Base-by-base conservation (phyloP, 2,888 invertebrate species). In the Latheticus oryzae region DNA sequence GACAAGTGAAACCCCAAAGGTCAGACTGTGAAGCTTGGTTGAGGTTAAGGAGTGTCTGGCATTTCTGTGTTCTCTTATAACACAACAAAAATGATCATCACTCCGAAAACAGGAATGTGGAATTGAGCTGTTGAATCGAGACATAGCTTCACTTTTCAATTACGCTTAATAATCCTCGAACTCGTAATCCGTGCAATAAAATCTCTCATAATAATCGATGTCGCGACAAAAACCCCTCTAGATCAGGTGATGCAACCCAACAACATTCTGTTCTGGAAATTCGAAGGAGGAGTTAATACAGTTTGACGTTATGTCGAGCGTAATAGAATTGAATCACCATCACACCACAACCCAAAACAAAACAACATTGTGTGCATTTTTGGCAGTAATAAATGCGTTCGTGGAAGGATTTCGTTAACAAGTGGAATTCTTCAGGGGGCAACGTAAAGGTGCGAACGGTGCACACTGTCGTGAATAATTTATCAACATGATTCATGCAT, bases 401-500 rank as follows among this genome's bases (percentile, higher is more conserved):
- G 51, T 30, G 50, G 37, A 50, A 47, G 33, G 47, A 19, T 50
- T 51, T 33, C 38, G 51, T 40, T 40, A 51, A 51, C 51, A 51
- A 51, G 38, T 51, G 51, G 51, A 38, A 40, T 52, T 42, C 52
- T 42, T 40, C 32, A 24, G 23, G 40, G n/a, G 40, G 52, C 50
- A 30, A 21, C 23, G 47, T 19, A 38, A 50, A 51, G 51, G 51
- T 51, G 51, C 51, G 38, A 51, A 58, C 43, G 28, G 47, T 52
- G 55, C 23, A 43, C 50, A 48, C 30, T 50, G 62, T 55, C 48
- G 55, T 50, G 62, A 57, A 61, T 56, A 62, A 62, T 64, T 61
- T 61, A 64, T 61, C 43, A 61, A 53, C 47, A 53, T 63, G 63
- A 66, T 61, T 65, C 65, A 65, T 58, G 58, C 48, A 56, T 64